A percentile compares a stretch with the other conserved stretches of the same genome.
Conservation (phyloP, 2,113 vertebrate genomes). For the Ceratotherium simum region DNA sequence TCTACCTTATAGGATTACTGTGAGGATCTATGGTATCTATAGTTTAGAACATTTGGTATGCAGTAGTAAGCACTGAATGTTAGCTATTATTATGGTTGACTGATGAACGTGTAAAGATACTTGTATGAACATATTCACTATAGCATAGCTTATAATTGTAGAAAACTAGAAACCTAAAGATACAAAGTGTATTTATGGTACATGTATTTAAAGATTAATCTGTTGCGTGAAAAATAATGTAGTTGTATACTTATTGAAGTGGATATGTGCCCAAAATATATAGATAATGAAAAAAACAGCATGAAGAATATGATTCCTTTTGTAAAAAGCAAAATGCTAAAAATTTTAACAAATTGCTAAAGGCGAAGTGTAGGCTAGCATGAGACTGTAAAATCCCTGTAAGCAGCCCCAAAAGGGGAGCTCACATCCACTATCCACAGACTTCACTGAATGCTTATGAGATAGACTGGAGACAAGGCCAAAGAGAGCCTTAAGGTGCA, state of each 20-base stretch:
- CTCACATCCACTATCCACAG: background rate
- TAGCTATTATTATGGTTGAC: background rate
- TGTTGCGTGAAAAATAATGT: background rate
- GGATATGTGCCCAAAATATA: background rate
- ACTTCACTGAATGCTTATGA: background rate
- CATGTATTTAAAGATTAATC: constrained; percentile 2
- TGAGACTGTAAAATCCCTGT: background rate
- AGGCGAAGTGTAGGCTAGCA: background rate
- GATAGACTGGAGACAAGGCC: background rate
- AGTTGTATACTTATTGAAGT: background rate
- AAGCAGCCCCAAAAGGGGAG: background rate
- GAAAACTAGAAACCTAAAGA: constrained; percentile 30
- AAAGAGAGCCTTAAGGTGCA: background rate
- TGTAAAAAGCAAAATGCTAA: background rate
- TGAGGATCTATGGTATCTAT: background rate
- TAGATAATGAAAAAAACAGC: background rate
- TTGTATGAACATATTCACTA: background rate
- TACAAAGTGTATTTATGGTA: background rate
- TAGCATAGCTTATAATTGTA: background rate
- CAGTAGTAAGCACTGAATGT: background rate
- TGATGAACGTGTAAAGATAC: background rate
- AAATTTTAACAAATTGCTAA: background rate
- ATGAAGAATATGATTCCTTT: background rate
- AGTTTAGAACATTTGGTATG: background rate
- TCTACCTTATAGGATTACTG: background rate